phyloP scores from a whole-genome alignment of 2,888 invertebrate genomes.

The Gnatocerus cornutus region DNA sequence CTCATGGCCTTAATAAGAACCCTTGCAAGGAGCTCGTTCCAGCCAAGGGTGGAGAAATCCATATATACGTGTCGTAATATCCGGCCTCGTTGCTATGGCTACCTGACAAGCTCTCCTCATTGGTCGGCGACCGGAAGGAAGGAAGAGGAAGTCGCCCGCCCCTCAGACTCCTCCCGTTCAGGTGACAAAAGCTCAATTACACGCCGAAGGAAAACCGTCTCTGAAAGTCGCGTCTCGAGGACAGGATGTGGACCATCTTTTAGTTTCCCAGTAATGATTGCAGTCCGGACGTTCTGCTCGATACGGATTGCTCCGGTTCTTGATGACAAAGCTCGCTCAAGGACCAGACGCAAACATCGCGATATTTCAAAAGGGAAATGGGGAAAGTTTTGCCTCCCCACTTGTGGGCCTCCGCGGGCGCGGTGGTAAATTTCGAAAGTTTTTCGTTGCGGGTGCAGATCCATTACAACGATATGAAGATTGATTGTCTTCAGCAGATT shows the following conservation, averaged over 20 bases:
- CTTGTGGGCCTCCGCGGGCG: too few species aligned
- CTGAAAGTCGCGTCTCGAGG: slow-evolving; percentile 48
- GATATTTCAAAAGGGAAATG: slow-evolving; percentile 37
- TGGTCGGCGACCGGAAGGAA: slow-evolving; percentile 68
- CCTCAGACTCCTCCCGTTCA: slow-evolving; percentile 57
- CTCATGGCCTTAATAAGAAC: slow-evolving; percentile 57
- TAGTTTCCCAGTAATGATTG: slow-evolving; percentile 50
- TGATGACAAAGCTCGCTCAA: slow-evolving; percentile 41
- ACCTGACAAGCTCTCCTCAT: slow-evolving; percentile 62
- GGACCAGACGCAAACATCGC: slow-evolving; percentile 40
- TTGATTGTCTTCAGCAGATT: slow-evolving; percentile 46
- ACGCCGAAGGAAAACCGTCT: slow-evolving; percentile 21
- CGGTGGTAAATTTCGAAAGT: too few species aligned
- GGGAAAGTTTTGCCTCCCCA: slow-evolving; percentile 13
- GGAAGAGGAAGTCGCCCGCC: slow-evolving; percentile 61
- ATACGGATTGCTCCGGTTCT: slow-evolving; percentile 34
- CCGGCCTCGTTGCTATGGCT: slow-evolving; percentile 65
- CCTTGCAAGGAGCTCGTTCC: slow-evolving; percentile 47
- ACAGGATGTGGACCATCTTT: slow-evolving; percentile 55
- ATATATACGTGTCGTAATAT: slow-evolving; percentile 54
- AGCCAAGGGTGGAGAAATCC: slow-evolving; percentile 33
- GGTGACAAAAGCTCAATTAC: slow-evolving; percentile 44
- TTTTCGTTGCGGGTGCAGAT: slow-evolving; percentile 16
- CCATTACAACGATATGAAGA: slow-evolving; percentile 44
- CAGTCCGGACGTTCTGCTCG: slow-evolving; percentile 32